Base-by-base conservation (phyloP, 2,888 invertebrate species). In the Alcis repandata region DNA sequence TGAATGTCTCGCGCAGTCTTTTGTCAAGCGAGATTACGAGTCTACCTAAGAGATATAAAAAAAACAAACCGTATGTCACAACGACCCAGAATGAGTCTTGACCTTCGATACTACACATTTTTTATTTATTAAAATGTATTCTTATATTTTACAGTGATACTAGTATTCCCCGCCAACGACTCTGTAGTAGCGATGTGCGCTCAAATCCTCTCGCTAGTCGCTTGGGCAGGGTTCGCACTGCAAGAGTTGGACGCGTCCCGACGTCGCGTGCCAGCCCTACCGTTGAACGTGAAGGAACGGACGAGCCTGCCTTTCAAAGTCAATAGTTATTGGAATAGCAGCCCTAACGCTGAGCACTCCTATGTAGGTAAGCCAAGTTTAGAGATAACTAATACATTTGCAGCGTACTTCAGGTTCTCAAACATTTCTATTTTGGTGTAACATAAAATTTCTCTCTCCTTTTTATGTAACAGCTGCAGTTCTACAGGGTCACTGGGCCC, bases 111-210 rank as follows among this genome's bases (percentile, higher is more conserved):
- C 27, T 27, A 27, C 2, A 27, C 2, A 27, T 2, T 2, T 27
- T 2, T 4, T 4, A 27, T 4, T 4, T 27, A n/a, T n/a, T n/a
- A n/a, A 27, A 27, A 40, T 40, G 4, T 38, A 38, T 49, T 40
- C 41, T 6, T 63, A 59, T 63, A 72, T 10, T 63, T 82, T 79
- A 22, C 79, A 92, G 92, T 88, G 36, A 91, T 92, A 43, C 77
- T 93, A 59, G 86, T 92, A 17, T 93, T 92, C 61, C 92, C 92
- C 0, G 86, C 92, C 0, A 90, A 92, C 66, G 92, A 92, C 1
- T 76, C 86, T 0, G 74, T 83, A 33, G 92, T 92, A 6, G 45
- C 80, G 10, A 86, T 92, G 86, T 74, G 85, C 0, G 80, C 86
- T 0, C 92, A 93, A 75, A 80, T 90, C 7, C 68, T 93, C 2